Evolutionary conservation across 2,888 invertebrate species (phyloP), one percentile per base, ranked within the genome.

Genomic region (Seira musarum): DNA sequence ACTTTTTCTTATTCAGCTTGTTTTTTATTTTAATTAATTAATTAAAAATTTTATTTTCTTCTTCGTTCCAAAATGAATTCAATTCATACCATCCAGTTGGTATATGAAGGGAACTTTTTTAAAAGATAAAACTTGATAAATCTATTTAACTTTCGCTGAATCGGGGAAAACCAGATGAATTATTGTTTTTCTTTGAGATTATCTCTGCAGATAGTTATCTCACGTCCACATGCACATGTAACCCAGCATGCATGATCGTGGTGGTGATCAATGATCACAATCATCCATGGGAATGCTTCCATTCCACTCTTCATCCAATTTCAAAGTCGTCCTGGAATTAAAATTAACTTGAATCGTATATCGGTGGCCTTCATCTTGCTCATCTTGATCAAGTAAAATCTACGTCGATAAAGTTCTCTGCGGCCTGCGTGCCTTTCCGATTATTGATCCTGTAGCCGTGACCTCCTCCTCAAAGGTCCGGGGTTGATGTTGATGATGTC

Each of bases 401-500:
- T 61, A 6, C 21, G 61, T 61, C 21, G 17, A 13, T 30, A 30
- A 30, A 13, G 15, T 53, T 53, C 13, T 53, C 30, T 30, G 30
- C 30, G 3, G 30, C 24, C 49, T 15, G 72, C 30, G 73, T 74
- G 10, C 35, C 53, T 22, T 35, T 65, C 49, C 53, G 80, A 74
- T 65, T 80, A 71, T 80, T 80, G 80, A 74, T 80, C 80, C 69
- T 69, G 30, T 70, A 80, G 80, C 80, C 80, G 75, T 80, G 80
- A 80, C 80, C 80, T 74, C 25, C 80, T 74, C 25, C 53, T 3
- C 53, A 53, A 13, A 53, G n/a, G 53, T 53, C 53, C 15, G 60
- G 30, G 53, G 64, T 79, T 21, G 22, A 69, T 65, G 64, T 79
- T 21, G 22, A 69, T 65, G 19, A 57, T 74, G 80, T 70, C 80